phyloP scores from a whole-genome alignment of 2,888 invertebrate species.

The Dimorphilus gyrociliatus region DNA sequence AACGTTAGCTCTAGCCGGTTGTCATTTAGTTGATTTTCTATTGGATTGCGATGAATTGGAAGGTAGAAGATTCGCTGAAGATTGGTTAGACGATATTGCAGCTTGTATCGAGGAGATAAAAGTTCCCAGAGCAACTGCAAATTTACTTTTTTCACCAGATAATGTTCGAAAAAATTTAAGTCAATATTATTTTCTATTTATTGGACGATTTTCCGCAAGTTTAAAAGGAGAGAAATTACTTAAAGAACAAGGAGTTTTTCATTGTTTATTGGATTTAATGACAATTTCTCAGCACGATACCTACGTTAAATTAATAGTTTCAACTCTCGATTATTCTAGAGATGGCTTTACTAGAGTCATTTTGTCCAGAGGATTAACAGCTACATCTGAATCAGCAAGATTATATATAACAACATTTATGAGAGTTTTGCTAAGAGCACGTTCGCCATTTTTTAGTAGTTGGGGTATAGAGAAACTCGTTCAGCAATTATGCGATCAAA shows the following conservation, averaged over 20 bases:
- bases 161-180: constrained; percentile 60
- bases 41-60: constrained; percentile 50
- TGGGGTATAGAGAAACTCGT: constrained; percentile 77
- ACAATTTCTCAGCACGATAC: constrained; percentile 64
- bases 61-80: constrained; percentile 53
- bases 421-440: constrained; percentile 56
- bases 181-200: constrained; percentile 81
- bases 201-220: constrained; percentile 54
- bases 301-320: constrained; percentile 79
- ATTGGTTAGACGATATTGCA: constrained; percentile 62
- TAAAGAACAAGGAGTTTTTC: constrained; percentile 55
- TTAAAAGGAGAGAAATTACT: constrained; percentile 44
- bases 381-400: constrained; percentile 44
- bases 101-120: constrained; percentile 40
- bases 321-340: constrained; percentile 69
- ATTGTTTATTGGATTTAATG: constrained; percentile 61
- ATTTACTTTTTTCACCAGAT: constrained; percentile 19
- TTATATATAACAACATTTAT: constrained; percentile 82
- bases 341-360: constrained; percentile 47
- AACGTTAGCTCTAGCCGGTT: constrained; percentile 37
- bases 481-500: constrained; percentile 65
- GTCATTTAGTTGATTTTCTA: constrained; percentile 57
- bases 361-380: constrained; percentile 42
- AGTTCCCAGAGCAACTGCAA: constrained; percentile 41
- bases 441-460: constrained; percentile 36